Conservation (phyloP, 2,113 vertebrate genomes). For the Solea solea region DNA sequence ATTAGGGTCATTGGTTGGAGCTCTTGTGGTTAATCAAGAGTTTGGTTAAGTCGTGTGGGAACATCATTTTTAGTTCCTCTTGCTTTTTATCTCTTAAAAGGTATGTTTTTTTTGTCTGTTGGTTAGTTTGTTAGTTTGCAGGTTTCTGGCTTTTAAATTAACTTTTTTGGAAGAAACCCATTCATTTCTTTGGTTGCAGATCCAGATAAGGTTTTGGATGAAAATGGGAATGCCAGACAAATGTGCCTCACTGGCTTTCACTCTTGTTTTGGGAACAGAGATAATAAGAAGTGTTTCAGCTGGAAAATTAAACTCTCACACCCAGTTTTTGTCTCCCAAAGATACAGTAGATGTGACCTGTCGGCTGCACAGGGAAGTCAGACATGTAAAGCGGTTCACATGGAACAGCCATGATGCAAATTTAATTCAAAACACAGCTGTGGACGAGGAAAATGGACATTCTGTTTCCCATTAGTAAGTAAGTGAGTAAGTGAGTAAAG, state of each 20-base stretch:
- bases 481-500: too few relatives aligned
- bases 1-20: neutral
- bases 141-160: too few relatives aligned
- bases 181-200: neutral
- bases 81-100: too few relatives aligned
- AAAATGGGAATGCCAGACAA: neutral
- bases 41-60: too few relatives aligned
- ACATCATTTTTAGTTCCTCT: too few relatives aligned
- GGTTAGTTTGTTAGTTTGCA: too few relatives aligned
- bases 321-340: neutral
- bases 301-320: neutral
- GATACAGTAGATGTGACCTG: neutral
- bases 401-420: slow-evolving; percentile 48
- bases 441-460: neutral
- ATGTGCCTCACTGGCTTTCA: neutral
- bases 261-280: neutral
- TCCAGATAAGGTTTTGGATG: neutral
- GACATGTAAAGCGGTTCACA: slow-evolving; percentile 46
- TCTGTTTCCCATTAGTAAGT: neutral
- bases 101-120: too few relatives aligned
- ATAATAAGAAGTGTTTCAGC: neutral
- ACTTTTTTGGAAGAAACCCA: neutral
- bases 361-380: slow-evolving; percentile 13
- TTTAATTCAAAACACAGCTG: slow-evolving; percentile 49
- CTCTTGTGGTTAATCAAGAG: too few relatives aligned